Conservation (phyloP, 2,888 invertebrate species). For the Priocnemis perturbator region DNA sequence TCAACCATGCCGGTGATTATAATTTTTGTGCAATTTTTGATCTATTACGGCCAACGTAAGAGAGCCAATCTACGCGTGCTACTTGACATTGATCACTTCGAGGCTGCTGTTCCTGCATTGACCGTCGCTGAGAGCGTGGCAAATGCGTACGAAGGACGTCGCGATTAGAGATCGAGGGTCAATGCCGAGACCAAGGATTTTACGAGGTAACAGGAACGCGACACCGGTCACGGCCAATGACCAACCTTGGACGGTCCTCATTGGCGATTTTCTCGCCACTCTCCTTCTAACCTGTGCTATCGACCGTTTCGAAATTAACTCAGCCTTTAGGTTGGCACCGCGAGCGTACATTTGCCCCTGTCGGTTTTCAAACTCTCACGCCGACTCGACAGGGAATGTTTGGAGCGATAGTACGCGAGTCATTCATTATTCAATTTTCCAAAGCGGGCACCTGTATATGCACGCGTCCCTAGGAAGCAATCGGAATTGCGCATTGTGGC, state of each 20-base stretch:
- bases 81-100: no score
- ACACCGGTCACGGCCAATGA: conserved; percentile 64
- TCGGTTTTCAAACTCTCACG: conserved; percentile 18
- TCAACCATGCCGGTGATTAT: no score
- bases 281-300: conserved; percentile 16
- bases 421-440: conserved; percentile 23
- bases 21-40: no score
- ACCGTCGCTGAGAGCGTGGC: no score
- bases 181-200: conserved; percentile 47
- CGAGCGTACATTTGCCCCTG: conserved; percentile 21
- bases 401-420: conserved; percentile 12
- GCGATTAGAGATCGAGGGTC: conserved; percentile 21
- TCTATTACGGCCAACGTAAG: no score
- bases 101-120: no score
- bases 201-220: conserved; percentile 53
- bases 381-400: conserved; percentile 13
- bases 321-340: no score
- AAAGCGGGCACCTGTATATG: conserved; percentile 18
- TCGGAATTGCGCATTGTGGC: conserved; percentile 16
- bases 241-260: conserved; percentile 58
- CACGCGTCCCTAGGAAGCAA: conserved; percentile 10
- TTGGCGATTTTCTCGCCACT: conserved; percentile 14
- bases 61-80: no score
- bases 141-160: conserved; percentile 10
- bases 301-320: no score